These are phyloP conservation scores for Xanthia togata DNA, from an alignment of 2,888 invertebrate species.

Conservation along the genomic window DNA sequence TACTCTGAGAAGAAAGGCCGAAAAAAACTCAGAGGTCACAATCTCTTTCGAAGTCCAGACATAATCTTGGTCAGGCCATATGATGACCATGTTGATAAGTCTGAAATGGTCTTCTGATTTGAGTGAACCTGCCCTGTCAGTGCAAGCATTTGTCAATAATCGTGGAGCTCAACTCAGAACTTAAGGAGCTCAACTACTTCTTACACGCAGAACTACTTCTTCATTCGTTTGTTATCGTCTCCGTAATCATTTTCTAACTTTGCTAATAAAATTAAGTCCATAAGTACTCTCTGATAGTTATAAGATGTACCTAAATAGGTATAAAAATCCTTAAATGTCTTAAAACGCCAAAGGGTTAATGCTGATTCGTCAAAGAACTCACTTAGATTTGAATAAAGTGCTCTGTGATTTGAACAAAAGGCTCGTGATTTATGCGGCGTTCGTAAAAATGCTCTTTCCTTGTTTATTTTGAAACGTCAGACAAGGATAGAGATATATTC, in stretches of 20 bases:
- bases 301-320: neutral
- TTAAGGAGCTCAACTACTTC: too few relatives aligned
- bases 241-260: neutral
- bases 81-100: too few relatives aligned
- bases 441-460: slow-evolving; percentile 56
- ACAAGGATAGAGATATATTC: slow-evolving; percentile 57
- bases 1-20: too few relatives aligned
- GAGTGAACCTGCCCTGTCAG: too few relatives aligned
- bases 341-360: slow-evolving; percentile 37
- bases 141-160: too few relatives aligned
- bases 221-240: too few relatives aligned
- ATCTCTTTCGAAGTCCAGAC: too few relatives aligned
- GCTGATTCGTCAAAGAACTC: slow-evolving; percentile 60
- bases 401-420: slow-evolving; percentile 67
- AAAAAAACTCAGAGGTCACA: too few relatives aligned
- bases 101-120: too few relatives aligned
- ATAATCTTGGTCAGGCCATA: too few relatives aligned
- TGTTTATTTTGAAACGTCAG: slow-evolving; percentile 55
- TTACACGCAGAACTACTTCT: neutral
- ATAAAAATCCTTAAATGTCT: slow-evolving; percentile 31
- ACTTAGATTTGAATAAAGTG: slow-evolving; percentile 67
- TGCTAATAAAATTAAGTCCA: too few relatives aligned
- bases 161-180: too few relatives aligned
- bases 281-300: neutral
- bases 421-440: slow-evolving; percentile 58